A percentile compares a stretch with the other conserved stretches of the same genome.
Conservation (phyloP, 2,113 vertebrate species). For the Bubo scandiacus region DNA sequence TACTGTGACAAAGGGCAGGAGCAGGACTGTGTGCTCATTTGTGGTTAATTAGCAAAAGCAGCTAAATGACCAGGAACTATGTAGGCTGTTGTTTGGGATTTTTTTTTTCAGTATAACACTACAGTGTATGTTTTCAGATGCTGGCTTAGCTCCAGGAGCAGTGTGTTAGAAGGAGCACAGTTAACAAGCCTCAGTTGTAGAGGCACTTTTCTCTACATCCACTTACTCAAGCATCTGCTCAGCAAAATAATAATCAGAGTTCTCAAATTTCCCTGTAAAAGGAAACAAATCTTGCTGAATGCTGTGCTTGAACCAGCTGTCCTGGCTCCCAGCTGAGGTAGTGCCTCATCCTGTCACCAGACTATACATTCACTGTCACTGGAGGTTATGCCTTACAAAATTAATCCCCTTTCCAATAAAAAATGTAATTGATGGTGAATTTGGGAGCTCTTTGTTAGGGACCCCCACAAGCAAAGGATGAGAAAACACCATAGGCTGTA, state of each 20-base stretch:
- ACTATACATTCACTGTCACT: not conserved
- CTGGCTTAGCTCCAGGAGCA: not conserved
- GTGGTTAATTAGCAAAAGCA: not conserved
- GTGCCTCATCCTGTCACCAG: not conserved
- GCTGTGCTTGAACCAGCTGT: slow-evolving; percentile 48
- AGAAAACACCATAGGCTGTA: not conserved
- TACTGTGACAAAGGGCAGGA: not conserved
- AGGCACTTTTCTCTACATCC: not conserved
- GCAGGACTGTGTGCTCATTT: not conserved
- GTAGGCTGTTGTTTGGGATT: not conserved
- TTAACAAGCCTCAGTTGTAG: slow-evolving; percentile 8
- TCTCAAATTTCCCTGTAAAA: slow-evolving; percentile 32
- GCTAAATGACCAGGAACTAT: not conserved
- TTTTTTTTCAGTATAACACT: not conserved
- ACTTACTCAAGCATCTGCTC: slow-evolving; percentile 46
- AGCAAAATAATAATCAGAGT: slow-evolving; percentile 26
- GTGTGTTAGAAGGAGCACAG: not conserved
- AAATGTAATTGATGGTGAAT: not conserved
- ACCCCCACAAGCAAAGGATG: not conserved
- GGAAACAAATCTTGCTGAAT: slow-evolving; percentile 44
- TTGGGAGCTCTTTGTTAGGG: not conserved
- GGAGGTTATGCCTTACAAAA: not conserved
- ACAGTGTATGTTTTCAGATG: not conserved
- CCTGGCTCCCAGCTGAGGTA: not conserved
- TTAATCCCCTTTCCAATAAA: not conserved